Percentiles rank a stretch among this genome's conserved stretches.
These are phyloP conservation scores for Camelus dromedarius DNA, from an alignment of 2,113 vertebrate species.

Conservation along the genomic window DNA sequence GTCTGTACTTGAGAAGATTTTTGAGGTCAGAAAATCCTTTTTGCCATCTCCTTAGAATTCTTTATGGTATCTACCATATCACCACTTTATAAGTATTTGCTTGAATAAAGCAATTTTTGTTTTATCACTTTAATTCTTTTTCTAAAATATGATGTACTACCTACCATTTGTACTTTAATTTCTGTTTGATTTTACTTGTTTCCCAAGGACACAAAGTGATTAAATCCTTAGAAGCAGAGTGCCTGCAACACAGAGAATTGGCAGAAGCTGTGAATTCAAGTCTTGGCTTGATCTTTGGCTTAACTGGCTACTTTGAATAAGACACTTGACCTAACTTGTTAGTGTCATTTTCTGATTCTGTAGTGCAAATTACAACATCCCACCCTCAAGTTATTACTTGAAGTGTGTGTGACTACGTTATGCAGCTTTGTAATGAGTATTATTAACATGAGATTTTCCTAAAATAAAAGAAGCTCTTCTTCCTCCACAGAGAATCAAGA, in stretches of 20 bases:
- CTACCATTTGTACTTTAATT: background rate
- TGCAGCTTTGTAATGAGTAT: background rate
- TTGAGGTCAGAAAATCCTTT: background rate
- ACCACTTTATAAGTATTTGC: background rate
- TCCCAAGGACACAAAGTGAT: background rate
- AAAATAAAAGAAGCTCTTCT: slow-evolving; percentile 12
- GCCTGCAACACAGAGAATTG: background rate
- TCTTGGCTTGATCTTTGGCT: slow-evolving; percentile 42
- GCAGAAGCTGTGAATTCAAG: slow-evolving; percentile 55
- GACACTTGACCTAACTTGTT: slow-evolving; percentile 57
- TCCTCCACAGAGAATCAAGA: slow-evolving; percentile 1
- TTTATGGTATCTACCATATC: background rate
- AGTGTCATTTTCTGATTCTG: slow-evolving; percentile 51
- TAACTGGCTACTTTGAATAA: slow-evolving; percentile 49
- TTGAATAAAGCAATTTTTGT: background rate
- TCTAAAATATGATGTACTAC: background rate
- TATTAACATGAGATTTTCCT: slow-evolving; percentile 21
- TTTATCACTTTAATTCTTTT: slow-evolving; percentile 21
- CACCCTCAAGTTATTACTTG: slow-evolving; percentile 50
- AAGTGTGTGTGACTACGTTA: background rate
- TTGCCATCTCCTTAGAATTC: background rate
- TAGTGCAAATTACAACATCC: slow-evolving; percentile 12
- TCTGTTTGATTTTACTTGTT: slow-evolving; percentile 19
- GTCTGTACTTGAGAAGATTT: background rate
- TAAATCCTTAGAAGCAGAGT: background rate